Percentiles rank a stretch among this genome's conserved stretches.
These are phyloP conservation scores for Archips xylosteana DNA, from an alignment of 2,888 invertebrate genomes.

Conservation along the genomic window DNA sequence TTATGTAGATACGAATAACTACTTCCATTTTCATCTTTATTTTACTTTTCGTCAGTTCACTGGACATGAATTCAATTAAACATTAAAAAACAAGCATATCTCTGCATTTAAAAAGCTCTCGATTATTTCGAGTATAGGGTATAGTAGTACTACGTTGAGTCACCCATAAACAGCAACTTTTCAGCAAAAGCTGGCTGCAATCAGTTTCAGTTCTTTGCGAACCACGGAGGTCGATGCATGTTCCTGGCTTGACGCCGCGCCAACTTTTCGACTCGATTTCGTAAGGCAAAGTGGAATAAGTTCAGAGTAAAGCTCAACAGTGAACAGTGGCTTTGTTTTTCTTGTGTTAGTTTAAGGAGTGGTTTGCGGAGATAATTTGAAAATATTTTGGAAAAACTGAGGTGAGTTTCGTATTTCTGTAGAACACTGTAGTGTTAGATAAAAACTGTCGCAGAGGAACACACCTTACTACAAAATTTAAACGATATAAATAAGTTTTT, in stretches of 20 bases:
- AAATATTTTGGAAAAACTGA: background rate
- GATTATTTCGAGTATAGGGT: background rate
- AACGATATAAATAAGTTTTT: too few species aligned
- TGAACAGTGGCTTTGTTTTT: constrained; percentile 8
- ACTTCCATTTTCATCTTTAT: too few species aligned
- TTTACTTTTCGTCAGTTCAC: background rate
- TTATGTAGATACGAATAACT: too few species aligned
- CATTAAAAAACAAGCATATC: background rate
- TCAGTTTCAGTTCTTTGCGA: constrained; percentile 68
- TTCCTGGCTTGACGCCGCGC: constrained; percentile 45
- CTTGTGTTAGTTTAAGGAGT: background rate
- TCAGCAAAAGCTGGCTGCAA: constrained; percentile 47
- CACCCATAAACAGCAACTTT: constrained; percentile 21
- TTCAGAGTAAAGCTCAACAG: background rate
- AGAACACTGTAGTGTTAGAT: background rate
- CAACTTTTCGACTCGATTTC: constrained; percentile 27
- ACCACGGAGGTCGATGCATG: constrained; percentile 61
- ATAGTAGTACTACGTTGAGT: constrained; percentile 8
- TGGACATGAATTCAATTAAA: background rate
- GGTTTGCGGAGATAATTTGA: background rate
- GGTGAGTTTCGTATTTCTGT: background rate
- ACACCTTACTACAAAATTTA: too few species aligned
- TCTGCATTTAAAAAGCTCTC: background rate
- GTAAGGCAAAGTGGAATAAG: background rate
- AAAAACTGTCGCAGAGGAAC: too few species aligned